A percentile compares a stretch with the other conserved stretches of the same genome.
Conservation (phyloP, 2,888 invertebrate genomes). For the Amphipoea lucens region DNA sequence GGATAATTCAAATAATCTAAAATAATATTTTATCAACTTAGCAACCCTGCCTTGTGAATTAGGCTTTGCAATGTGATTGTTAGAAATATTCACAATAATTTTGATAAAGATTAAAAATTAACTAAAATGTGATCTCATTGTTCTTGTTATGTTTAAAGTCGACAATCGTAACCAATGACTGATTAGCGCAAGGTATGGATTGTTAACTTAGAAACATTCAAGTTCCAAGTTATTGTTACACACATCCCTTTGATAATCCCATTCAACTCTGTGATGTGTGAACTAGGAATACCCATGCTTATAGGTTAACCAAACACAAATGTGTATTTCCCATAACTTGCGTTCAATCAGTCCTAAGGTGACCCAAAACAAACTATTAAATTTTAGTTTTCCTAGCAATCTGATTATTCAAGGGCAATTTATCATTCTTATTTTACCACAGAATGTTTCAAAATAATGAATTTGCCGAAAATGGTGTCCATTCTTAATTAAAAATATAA, state of each 20-base stretch:
- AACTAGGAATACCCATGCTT: neutral
- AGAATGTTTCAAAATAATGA: constrained; percentile 3
- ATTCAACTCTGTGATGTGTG: neutral
- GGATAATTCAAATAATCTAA: constrained; percentile 4
- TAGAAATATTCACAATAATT: constrained; percentile 11
- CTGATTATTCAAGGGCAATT: constrained; percentile 17
- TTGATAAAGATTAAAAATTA: constrained; percentile 20
- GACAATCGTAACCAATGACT: neutral
- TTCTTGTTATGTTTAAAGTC: constrained; percentile 38
- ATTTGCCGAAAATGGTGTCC: constrained; percentile 39
- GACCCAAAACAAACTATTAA: constrained; percentile 11
- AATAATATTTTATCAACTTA: constrained; percentile 16
- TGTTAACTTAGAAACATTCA: neutral
- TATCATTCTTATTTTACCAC: constrained; percentile 4
- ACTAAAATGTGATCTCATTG: constrained; percentile 47
- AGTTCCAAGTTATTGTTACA: constrained; percentile 6
- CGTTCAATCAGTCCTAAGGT: neutral
- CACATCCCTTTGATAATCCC: too few relatives aligned
- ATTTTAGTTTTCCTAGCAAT: constrained; percentile 10
- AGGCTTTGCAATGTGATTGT: constrained; percentile 23
- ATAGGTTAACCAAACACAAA: neutral
- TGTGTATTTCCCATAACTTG: neutral
- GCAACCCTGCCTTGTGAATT: constrained; percentile 5
- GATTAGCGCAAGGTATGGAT: neutral
- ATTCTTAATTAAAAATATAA: constrained; percentile 44